A percentile compares a stretch with the other conserved stretches of the same genome.
These are phyloP conservation scores for Cyprinodon variegatus DNA, from an alignment of 2,113 vertebrate genomes.

Conservation along the genomic window DNA sequence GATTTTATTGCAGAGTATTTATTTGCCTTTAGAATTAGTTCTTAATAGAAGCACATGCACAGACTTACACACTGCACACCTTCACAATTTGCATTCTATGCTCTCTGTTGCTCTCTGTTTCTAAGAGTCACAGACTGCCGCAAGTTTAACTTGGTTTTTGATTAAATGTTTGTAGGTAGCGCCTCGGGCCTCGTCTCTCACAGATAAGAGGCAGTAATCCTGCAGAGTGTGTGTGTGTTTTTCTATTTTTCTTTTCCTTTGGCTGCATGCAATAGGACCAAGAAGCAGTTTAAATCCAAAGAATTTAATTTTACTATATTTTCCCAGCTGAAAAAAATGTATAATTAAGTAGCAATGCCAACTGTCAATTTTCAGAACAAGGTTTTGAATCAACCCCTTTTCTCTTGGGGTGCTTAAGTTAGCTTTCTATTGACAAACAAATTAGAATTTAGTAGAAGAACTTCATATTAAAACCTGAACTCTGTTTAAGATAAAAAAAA, in stretches of 20 bases:
- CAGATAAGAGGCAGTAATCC: slow-evolving; percentile 74
- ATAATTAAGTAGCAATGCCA: slow-evolving; percentile 66
- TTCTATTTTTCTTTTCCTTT: slow-evolving; percentile 11
- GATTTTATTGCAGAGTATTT: slow-evolving; percentile 44
- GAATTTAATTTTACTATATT: slow-evolving; percentile 63
- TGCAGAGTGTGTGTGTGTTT: slow-evolving; percentile 37
- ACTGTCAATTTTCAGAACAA: slow-evolving; percentile 52
- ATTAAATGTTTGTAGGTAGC: slow-evolving; percentile 81
- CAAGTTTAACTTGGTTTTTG: slow-evolving; percentile 76
- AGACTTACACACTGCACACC: slow-evolving; percentile 48
- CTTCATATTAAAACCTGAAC: slow-evolving; percentile 66
- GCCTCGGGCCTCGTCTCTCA: slow-evolving; percentile 71
- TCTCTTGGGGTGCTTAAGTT: slow-evolving; percentile 52
- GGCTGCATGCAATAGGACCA: slow-evolving; percentile 41
- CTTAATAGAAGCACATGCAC: slow-evolving; percentile 6
- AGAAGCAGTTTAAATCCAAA: slow-evolving; percentile 61
- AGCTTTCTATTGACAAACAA: slow-evolving; percentile 74
- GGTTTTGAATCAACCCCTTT: slow-evolving; percentile 56
- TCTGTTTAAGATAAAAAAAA: slow-evolving; percentile 66
- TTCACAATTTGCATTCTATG: slow-evolving; percentile 72
- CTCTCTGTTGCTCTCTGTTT: slow-evolving; percentile 68
- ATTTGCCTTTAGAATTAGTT: slow-evolving; percentile 12
- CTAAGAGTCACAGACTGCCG: slow-evolving; percentile 65
- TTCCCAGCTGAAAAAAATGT: slow-evolving; percentile 62
- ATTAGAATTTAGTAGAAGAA: slow-evolving; percentile 59